phyloP scores from a whole-genome alignment of 2,113 vertebrate genomes.

The Peromyscus maniculatus region DNA sequence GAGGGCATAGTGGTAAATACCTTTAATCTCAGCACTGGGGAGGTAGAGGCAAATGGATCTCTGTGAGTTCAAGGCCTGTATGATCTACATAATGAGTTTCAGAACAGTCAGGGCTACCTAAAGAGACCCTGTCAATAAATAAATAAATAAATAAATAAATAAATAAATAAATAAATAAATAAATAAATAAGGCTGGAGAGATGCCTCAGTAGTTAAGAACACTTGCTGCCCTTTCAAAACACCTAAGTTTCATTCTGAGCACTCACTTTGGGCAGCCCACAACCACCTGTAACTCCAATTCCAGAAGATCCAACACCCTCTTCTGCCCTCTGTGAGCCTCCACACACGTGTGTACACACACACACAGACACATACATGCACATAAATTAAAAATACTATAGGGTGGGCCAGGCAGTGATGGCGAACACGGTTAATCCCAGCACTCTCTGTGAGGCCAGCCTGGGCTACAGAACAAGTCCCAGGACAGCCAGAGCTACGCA shows the following conservation, averaged over 20 bases:
- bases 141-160: neutral
- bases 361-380: too few relatives aligned
- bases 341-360: neutral
- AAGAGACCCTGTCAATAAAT: neutral
- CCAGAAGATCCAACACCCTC: neutral
- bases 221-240: neutral
- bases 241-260: neutral
- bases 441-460: neutral
- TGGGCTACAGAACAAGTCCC: neutral
- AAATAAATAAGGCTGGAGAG: too few relatives aligned
- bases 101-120: neutral
- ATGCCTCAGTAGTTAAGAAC: neutral
- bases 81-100: neutral
- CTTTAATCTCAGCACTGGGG: neutral
- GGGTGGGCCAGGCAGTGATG: neutral
- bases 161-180: too few relatives aligned
- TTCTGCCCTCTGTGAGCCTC: neutral
- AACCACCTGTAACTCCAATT: neutral
- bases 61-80: neutral
- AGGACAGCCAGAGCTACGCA: neutral
- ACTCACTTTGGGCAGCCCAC: neutral
- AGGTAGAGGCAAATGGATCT: neutral
- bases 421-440: too few relatives aligned
- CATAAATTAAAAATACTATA: neutral
- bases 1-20: neutral